These are phyloP conservation scores for Dione juno DNA, from an alignment of 2,888 invertebrate genomes.

Conservation along the genomic window DNA sequence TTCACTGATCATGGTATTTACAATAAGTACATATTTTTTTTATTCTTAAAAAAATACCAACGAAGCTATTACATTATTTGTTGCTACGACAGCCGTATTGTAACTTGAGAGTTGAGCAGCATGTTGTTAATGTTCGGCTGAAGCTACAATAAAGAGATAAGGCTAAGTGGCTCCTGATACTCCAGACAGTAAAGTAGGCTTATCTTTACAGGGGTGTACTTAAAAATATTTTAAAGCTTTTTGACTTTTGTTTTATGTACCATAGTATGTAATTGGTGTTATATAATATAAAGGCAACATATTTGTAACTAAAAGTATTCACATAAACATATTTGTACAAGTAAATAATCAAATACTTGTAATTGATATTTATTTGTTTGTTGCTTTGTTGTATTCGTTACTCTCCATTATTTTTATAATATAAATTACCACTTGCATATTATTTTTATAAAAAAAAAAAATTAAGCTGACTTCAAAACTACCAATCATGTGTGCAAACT, in stretches of 20 bases:
- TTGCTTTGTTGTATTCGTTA: too few species aligned
- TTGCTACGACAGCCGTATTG: constrained; percentile 18
- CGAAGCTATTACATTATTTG: constrained; percentile 10
- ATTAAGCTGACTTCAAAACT: too few species aligned
- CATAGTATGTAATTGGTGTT: background rate
- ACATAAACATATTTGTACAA: background rate
- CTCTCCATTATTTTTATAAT: too few species aligned
- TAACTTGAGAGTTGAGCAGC: constrained; percentile 56
- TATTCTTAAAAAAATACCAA: background rate
- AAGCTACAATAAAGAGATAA: constrained; percentile 71
- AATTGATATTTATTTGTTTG: too few species aligned
- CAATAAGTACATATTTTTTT: constrained; percentile 11
- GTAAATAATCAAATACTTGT: too few species aligned
- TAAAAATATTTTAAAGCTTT: constrained; percentile 43
- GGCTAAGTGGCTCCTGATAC: constrained; percentile 58
- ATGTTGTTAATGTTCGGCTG: constrained; percentile 67
- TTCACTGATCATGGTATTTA: too few species aligned
- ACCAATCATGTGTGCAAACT: too few species aligned
- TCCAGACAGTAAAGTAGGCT: constrained; percentile 71
- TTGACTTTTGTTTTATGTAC: background rate
- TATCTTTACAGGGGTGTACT: constrained; percentile 62
- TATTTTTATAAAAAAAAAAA: too few species aligned
- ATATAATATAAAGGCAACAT: background rate
- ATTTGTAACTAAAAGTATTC: background rate
- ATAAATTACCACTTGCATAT: too few species aligned